Percentiles rank a stretch among this genome's conserved stretches.
Conservation (phyloP, 2,888 invertebrate genomes). For the Orthosia incerta region DNA sequence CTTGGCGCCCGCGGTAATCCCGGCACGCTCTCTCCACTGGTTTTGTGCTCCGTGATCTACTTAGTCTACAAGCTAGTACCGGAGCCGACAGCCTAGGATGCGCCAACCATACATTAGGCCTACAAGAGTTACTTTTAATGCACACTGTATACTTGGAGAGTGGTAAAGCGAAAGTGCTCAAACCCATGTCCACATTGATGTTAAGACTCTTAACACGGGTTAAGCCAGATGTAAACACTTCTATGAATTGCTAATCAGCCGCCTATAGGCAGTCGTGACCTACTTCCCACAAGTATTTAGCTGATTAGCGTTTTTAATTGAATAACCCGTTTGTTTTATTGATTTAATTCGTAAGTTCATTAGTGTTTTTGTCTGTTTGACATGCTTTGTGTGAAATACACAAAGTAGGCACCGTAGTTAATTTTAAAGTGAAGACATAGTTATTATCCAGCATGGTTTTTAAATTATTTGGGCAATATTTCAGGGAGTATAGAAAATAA, state of each 20-base stretch:
- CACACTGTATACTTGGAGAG: conserved; percentile 19
- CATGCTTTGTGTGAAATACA: neutral
- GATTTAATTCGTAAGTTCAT: neutral
- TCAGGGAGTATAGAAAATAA: no score
- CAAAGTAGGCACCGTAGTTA: no score
- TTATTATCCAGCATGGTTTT: no score
- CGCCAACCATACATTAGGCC: neutral
- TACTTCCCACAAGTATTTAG: conserved; percentile 31
- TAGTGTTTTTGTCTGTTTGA: neutral
- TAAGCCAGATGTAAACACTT: conserved; percentile 24
- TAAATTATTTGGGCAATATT: no score
- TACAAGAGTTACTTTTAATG: conserved; percentile 5
- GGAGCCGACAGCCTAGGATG: neutral
- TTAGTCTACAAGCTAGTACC: neutral
- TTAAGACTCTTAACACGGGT: conserved; percentile 24
- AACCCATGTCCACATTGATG: conserved; percentile 12
- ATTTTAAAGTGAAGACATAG: no score
- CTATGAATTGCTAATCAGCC: conserved; percentile 32
- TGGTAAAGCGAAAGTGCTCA: conserved; percentile 34
- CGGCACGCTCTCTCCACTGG: no score
- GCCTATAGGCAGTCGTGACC: neutral
- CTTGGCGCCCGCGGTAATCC: no score
- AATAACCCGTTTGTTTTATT: conserved; percentile 41
- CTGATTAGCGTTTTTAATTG: conserved; percentile 27
- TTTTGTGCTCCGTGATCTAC: no score